These are phyloP conservation scores for Cephalopterus ornatus DNA, from an alignment of 2,113 vertebrate species.

Conservation along the genomic window DNA sequence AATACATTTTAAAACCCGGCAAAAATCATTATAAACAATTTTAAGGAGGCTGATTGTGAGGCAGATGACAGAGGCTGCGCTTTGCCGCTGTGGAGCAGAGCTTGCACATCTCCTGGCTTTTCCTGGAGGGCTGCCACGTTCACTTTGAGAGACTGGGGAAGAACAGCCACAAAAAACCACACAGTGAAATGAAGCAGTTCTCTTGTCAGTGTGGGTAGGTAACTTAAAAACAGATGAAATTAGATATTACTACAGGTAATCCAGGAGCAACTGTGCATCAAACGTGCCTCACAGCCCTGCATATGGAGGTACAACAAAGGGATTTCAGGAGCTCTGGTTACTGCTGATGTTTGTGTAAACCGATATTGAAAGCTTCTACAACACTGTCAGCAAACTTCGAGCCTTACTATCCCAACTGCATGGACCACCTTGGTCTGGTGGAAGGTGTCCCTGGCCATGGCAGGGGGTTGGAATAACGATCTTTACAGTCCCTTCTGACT, in stretches of 20 bases:
- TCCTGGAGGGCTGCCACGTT: neutral
- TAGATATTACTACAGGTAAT: neutral
- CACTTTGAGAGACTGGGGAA: neutral
- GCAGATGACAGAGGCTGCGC: neutral
- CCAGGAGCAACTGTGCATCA: neutral
- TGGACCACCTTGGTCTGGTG: neutral
- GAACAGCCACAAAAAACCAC: neutral
- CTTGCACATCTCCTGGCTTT: neutral
- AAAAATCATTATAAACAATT: constrained; percentile 13
- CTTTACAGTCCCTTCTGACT: neutral
- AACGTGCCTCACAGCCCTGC: neutral
- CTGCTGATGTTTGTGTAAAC: neutral
- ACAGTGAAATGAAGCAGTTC: neutral
- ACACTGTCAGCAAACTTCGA: neutral
- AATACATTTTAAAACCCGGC: neutral
- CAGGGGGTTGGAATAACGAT: neutral
- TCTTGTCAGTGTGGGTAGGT: neutral
- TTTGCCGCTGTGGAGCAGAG: neutral
- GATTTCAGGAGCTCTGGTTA: neutral
- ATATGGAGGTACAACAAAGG: neutral
- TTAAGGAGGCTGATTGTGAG: neutral
- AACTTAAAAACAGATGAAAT: neutral
- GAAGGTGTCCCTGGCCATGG: neutral
- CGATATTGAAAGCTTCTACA: neutral
- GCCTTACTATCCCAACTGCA: neutral